Evolutionary conservation across 2,888 invertebrate genomes (phyloP), one percentile per base, ranked within the genome.

Genomic region (Tinea pellionella): DNA sequence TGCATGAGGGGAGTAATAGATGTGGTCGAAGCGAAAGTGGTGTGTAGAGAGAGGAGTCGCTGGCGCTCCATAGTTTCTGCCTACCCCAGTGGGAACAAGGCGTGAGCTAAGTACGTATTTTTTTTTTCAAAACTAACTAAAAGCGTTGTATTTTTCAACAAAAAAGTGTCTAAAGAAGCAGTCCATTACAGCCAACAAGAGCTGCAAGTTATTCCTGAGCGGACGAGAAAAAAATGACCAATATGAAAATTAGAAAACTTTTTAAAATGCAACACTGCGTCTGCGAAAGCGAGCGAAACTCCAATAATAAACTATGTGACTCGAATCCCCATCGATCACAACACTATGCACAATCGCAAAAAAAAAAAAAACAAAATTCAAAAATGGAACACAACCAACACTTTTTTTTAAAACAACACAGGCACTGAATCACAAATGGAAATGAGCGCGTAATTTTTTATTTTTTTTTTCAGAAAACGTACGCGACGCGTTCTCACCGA

Each of bases 201-300:
- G n/a, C n/a, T n/a, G n/a, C n/a, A n/a, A n/a, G n/a, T n/a, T n/a
- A n/a, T n/a, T n/a, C n/a, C n/a, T n/a, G n/a, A n/a, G n/a, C n/a
- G n/a, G n/a, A 24, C 6, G 2, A 24, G 6, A 24, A 9, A 3
- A 16, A 11, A 15, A 51, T 51, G 51, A 51, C 51, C 51, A 51
- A 51, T 16, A 51, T 11, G 2, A 16, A 15, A 51, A 51, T 43
- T 1, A 15, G 15, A 53, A 53, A 53, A 18, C 53, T 7, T 11
- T 24, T 53, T 53, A 53, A 53, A 53, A 53, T 53, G 53, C 53
- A 53, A 53, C 53, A 24, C 53, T 53, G 53, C 24, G 11, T 13
- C 51, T 15, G 13, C 19, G 53, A 53, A 53, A 53, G 53, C 19
- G 15, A 51, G 11, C 19, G 19, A 9, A 15, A 51, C 51, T 24